These are phyloP conservation scores for Glomeris maerens DNA, from an alignment of 1,140 invertebrate genomes.

Conservation along the genomic window DNA sequence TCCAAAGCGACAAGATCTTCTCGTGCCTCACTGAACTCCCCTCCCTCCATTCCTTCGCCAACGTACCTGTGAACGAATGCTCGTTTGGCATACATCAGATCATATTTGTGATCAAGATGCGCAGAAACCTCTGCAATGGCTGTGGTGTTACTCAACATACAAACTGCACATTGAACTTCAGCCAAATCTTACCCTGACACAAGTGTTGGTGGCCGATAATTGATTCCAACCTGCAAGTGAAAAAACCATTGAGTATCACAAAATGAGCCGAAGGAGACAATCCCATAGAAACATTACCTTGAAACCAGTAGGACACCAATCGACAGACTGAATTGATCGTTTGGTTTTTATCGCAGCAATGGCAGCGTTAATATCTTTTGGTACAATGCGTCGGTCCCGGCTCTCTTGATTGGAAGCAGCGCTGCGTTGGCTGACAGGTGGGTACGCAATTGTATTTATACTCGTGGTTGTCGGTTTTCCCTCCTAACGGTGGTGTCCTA, in stretches of 20 bases:
- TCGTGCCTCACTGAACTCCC: conserved; percentile 69
- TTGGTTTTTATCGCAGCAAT: conserved; percentile 31
- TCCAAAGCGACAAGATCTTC: conserved; percentile 73
- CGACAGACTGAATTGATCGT: conserved; percentile 39
- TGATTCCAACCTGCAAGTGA: too few relatives aligned
- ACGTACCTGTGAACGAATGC: conserved; percentile 77
- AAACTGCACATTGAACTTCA: conserved; percentile 36
- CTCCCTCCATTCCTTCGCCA: conserved; percentile 61
- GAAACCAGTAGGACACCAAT: conserved; percentile 38
- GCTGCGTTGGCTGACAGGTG: too few relatives aligned
- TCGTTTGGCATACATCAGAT: conserved; percentile 56
- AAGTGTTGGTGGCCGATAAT: conserved; percentile 43
- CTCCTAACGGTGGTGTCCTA: too few relatives aligned
- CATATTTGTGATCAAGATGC: conserved; percentile 51
- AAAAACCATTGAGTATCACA: too few relatives aligned
- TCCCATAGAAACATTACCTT: too few relatives aligned
- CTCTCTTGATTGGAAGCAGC: too few relatives aligned
- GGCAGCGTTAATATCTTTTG: conserved; percentile 49
- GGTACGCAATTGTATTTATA: too few relatives aligned
- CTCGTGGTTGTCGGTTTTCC: too few relatives aligned
- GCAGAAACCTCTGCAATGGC: conserved; percentile 55
- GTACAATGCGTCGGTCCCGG: conserved; percentile 50
- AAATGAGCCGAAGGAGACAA: too few relatives aligned
- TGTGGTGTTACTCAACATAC: conserved; percentile 72
- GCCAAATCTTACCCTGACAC: conserved; percentile 42